A percentile compares a stretch with the other conserved stretches of the same genome.
Evolutionary conservation across 2,888 invertebrate genomes (phyloP).

Genomic region (Eristalinus aeneus): DNA sequence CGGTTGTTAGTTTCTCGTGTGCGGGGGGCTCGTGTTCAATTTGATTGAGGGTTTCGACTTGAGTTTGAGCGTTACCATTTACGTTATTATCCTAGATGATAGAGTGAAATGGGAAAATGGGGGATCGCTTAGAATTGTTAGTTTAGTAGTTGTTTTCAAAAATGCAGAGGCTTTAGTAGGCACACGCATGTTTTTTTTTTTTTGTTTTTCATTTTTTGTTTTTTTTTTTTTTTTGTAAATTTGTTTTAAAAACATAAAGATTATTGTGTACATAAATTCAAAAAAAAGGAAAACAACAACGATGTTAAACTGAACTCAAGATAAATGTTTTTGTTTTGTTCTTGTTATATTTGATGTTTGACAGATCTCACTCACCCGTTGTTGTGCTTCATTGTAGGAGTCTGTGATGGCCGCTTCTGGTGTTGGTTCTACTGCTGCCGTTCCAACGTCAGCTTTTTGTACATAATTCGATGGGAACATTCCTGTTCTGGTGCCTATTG

Average conservation of each 20-base stretch:
- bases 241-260: slow-evolving; percentile 27
- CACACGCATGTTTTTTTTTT: slow-evolving; percentile 49
- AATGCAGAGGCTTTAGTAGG: slow-evolving; percentile 68
- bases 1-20: slow-evolving; percentile 57
- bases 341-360: not conserved
- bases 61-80: slow-evolving; percentile 73
- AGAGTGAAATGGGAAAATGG: slow-evolving; percentile 66
- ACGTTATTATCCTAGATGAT: slow-evolving; percentile 73
- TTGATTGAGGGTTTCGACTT: slow-evolving; percentile 51
- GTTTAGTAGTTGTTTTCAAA: slow-evolving; percentile 49
- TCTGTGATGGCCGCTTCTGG: slow-evolving; percentile 51
- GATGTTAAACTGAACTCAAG: slow-evolving; percentile 25
- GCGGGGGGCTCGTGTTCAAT: slow-evolving; percentile 37
- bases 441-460: slow-evolving; percentile 84
- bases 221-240: slow-evolving; percentile 11
- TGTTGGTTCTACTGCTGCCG: slow-evolving; percentile 61
- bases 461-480: slow-evolving; percentile 99
- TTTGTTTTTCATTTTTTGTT: too few species aligned
- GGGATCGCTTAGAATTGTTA: slow-evolving; percentile 65
- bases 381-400: slow-evolving; percentile 67
- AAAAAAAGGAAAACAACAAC: not conserved
- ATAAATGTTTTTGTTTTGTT: not conserved
- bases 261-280: not conserved
- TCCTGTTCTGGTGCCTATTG: slow-evolving; percentile 89
- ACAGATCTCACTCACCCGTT: slow-evolving; percentile 62